Evolutionary conservation across 92 coral and sea anemone genomes (phyloP).

Genomic region (Diadumene lineata): DNA sequence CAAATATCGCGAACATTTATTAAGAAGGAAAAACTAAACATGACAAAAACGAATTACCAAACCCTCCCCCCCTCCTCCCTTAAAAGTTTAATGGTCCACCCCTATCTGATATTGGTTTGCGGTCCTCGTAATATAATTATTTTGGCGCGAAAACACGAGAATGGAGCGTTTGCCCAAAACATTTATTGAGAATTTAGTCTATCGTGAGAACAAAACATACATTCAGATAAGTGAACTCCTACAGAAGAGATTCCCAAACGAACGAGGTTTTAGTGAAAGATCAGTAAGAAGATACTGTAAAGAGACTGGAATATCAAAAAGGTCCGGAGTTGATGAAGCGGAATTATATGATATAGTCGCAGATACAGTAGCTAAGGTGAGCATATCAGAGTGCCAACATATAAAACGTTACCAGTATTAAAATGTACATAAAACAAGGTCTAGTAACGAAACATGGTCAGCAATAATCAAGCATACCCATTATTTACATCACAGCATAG

Average conservation of each 20-base stretch:
- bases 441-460: background rate
- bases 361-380: constrained; percentile 28
- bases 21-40: too few species aligned
- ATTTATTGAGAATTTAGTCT: constrained; percentile 20
- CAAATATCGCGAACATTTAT: too few species aligned
- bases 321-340: constrained; percentile 15
- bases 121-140: too few species aligned
- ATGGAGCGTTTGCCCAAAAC: constrained; percentile 10
- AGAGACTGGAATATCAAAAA: constrained; percentile 23
- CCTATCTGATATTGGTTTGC: too few species aligned
- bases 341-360: constrained; percentile 12
- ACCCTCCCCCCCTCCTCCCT: too few species aligned
- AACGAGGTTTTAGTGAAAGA: constrained; percentile 43
- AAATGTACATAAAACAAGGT: too few species aligned
- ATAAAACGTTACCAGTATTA: too few species aligned
- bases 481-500: too few species aligned
- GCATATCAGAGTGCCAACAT: too few species aligned
- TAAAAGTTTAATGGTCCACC: too few species aligned
- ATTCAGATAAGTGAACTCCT: constrained; percentile 32
- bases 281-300: constrained; percentile 49
- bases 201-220: constrained; percentile 28
- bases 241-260: constrained; percentile 19
- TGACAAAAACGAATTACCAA: too few species aligned
- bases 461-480: too few species aligned
- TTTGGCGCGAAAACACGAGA: background rate